Evolutionary conservation across 1,140 invertebrate species (phyloP).

Genomic region (Meteorus sp.): DNA sequence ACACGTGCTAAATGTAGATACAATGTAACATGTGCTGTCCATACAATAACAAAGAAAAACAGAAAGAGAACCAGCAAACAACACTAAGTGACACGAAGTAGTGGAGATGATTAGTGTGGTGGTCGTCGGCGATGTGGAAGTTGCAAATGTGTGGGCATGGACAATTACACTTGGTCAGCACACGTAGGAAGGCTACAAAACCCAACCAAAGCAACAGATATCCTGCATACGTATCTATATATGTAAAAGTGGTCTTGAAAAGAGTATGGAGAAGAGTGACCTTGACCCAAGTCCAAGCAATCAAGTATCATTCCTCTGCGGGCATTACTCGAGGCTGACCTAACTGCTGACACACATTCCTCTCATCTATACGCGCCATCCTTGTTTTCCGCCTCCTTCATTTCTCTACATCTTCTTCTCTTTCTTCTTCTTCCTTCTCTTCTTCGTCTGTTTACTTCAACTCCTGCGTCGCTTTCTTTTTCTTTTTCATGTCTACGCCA

Average conservation of each 20-base stretch:
- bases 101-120: no score
- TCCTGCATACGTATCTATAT: no score
- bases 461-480: no score
- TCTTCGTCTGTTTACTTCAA: not conserved
- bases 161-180: constrained; percentile 20
- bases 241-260: no score
- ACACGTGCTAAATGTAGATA: not conserved
- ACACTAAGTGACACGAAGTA: no score
- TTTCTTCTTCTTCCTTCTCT: not conserved
- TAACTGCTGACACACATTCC: constrained; percentile 46
- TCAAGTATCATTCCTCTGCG: constrained; percentile 29
- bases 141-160: constrained; percentile 8
- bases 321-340: constrained; percentile 34
- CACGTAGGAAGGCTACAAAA: constrained; percentile 19
- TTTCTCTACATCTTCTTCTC: not conserved
- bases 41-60: no score
- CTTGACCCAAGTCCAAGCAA: constrained; percentile 43
- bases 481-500: no score
- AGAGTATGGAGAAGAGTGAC: no score
- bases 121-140: not conserved
- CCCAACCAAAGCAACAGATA: no score
- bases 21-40: no score
- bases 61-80: no score
- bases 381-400: not conserved
- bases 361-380: constrained; percentile 14